These are phyloP conservation scores for Parambassis ranga DNA, from an alignment of 2,797 vertebrate genomes.

Conservation along the genomic window DNA sequence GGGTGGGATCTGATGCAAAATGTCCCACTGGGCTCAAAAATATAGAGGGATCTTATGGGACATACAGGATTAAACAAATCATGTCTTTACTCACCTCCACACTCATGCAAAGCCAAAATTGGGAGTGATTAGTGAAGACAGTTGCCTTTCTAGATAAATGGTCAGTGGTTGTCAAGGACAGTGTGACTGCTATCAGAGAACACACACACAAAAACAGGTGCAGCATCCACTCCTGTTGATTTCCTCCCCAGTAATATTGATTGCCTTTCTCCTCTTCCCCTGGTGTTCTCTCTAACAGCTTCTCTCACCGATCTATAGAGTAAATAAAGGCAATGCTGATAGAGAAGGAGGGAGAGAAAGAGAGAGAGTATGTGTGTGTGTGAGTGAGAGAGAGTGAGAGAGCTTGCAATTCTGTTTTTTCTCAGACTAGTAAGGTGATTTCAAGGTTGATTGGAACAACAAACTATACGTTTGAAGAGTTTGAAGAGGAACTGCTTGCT, in stretches of 20 bases:
- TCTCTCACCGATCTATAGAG: constrained; percentile 74
- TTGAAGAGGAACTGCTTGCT: constrained; percentile 49
- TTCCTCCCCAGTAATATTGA: constrained; percentile 72
- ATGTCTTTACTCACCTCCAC: background rate
- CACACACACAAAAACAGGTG: constrained; percentile 6
- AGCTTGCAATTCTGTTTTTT: constrained; percentile 51
- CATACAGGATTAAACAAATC: background rate
- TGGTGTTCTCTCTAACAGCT: constrained; percentile 74
- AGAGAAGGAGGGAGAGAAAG: constrained; percentile 1
- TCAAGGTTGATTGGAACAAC: constrained; percentile 82
- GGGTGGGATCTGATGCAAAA: background rate
- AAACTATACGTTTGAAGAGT: constrained; percentile 68
- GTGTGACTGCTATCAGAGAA: constrained; percentile 30
- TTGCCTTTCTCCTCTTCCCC: constrained; percentile 74
- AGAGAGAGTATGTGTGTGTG: background rate
- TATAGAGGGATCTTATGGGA: background rate
- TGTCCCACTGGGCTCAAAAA: constrained; percentile 4
- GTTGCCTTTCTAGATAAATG: constrained; percentile 38
- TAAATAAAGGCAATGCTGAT: constrained; percentile 72
- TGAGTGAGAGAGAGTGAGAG: constrained; percentile 4
- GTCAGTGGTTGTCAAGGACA: constrained; percentile 58
- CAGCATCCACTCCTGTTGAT: constrained; percentile 58
- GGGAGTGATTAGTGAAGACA: constrained; percentile 24
- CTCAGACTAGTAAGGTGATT: constrained; percentile 71
- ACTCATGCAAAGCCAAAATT: constrained; percentile 20